Evolutionary conservation across 1,140 invertebrate species (phyloP), one percentile per base, ranked within the genome.

Genomic region (Tenebrio molitor): DNA sequence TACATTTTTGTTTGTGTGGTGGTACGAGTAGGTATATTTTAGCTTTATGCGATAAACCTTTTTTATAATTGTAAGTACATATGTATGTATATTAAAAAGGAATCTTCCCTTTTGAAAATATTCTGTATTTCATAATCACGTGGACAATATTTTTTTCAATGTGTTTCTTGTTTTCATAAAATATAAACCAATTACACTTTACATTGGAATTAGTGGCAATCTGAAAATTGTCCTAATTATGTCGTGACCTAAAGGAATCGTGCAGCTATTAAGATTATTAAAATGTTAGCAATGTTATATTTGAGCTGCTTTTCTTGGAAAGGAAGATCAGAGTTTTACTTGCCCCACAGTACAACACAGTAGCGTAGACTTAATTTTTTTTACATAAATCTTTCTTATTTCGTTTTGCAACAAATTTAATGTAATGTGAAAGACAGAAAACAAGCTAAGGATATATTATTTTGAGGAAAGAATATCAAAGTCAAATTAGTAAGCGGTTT

Each of bases 241-340:
- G 71, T 74, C 75, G 75, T 76, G 72, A 76, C 75, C 75, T 44
- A 74, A 69, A 76, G 75, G 75, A 76, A 74, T 76, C 75, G 75
- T 76, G 75, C 75, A 29, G 69, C 66, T 74, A 76, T 75, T 73
- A 75, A 73, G 66, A 75, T 77, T 74, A 76, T 76, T 76, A 74
- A 76, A 39, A 76, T 71, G 58, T 69, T 74, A 69, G 68, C 64
- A 58, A 58, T 58, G 50, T 58, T 66, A 44, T 66, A 66, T 66
- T 66, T 42, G 36, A 74, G 64, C 71, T 68, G 73, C 66, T 33
- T 68, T 74, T 74, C 73, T 72, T 17, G 41, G 73, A 74, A 74
- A 68, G 64, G 39, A 21, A 46, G 66, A 65, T 65, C 50, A 58
- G 21, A 58, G 50, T 58, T 58, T 50, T 58, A 58, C 23, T 29